phyloP scores from a whole-genome alignment of 2,797 vertebrate species.

The Aphelocoma californica region DNA sequence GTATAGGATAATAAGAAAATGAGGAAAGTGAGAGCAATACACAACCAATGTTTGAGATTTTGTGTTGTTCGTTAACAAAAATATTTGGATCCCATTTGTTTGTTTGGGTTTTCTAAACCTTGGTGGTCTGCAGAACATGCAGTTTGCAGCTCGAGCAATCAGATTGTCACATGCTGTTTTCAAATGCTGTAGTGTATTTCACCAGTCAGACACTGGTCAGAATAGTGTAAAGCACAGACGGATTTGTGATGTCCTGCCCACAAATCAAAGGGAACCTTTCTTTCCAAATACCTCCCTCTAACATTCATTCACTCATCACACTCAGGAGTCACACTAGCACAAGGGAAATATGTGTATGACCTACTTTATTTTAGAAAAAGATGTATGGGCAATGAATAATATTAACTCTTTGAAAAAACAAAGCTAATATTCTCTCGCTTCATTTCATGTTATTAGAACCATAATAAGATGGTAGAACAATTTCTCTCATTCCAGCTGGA shows the following conservation, averaged over 20 bases:
- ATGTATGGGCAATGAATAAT: neutral
- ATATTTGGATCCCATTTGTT: neutral
- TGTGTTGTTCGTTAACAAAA: neutral
- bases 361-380: neutral
- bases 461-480: neutral
- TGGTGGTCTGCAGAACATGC: neutral
- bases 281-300: neutral
- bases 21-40: neutral
- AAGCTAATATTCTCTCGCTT: neutral
- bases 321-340: neutral
- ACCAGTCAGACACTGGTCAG: neutral
- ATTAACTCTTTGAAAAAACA: neutral
- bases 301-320: neutral
- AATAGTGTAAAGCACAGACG: neutral
- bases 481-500: neutral
- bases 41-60: neutral
- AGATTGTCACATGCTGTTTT: neutral
- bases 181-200: neutral
- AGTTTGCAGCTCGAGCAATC: neutral
- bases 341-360: neutral
- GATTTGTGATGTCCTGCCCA: neutral
- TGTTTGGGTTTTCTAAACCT: neutral
- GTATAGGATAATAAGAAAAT: neutral
- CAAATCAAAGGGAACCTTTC: neutral
- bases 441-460: neutral